Conservation (phyloP, 2,113 vertebrate species). For the Alligator sinensis region DNA sequence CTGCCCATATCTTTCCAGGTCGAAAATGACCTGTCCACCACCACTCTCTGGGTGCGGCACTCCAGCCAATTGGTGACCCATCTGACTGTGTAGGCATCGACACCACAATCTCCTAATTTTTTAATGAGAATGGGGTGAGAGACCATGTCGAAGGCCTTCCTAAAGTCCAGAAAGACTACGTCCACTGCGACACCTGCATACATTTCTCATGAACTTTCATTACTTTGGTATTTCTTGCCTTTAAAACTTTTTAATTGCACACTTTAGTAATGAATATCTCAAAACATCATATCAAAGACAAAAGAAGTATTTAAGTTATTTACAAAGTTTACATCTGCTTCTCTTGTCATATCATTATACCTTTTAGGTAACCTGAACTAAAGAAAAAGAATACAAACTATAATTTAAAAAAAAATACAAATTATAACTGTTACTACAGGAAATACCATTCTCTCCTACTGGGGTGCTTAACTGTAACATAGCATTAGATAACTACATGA, state of each 20-base stretch:
- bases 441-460: not conserved
- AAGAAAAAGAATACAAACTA: constrained; percentile 45
- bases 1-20: too few relatives aligned
- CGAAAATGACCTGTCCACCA: too few relatives aligned
- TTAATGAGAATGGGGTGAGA: too few relatives aligned
- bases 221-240: not conserved
- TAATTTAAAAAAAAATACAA: constrained; percentile 7
- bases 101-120: too few relatives aligned
- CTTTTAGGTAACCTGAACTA: not conserved
- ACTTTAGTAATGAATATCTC: not conserved
- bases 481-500: not conserved
- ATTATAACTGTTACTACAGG: not conserved
- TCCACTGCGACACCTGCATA: too few relatives aligned
- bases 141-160: too few relatives aligned
- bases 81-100: too few relatives aligned
- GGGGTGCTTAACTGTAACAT: not conserved
- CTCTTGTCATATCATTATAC: not conserved
- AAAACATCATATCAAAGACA: not conserved
- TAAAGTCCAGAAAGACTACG: too few relatives aligned
- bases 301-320: not conserved
- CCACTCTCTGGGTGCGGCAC: too few relatives aligned
- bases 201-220: not conserved
- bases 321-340: not conserved
- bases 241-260: not conserved
- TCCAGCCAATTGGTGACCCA: too few relatives aligned